Percentiles rank a stretch among this genome's conserved stretches.
Conservation (phyloP, 1,140 invertebrate genomes). For the Leptinotarsa defecta region DNA sequence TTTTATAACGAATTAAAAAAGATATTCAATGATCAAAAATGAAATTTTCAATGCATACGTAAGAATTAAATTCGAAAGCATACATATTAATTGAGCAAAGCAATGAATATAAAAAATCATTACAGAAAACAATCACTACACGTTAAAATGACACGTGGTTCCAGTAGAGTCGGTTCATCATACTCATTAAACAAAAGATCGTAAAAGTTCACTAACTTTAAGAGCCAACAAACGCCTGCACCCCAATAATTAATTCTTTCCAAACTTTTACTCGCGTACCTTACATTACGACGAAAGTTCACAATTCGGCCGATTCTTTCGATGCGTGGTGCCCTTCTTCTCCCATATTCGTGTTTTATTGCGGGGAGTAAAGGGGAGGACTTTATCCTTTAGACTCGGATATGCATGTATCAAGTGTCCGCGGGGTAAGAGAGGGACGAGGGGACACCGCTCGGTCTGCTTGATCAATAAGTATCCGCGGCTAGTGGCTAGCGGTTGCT, state of each 20-base stretch:
- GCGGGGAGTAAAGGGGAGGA: slow-evolving; percentile 9
- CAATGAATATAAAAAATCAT: no score
- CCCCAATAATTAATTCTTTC: background rate
- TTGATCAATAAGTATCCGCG: slow-evolving; percentile 59
- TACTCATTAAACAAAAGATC: no score
- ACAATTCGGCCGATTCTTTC: slow-evolving; percentile 17
- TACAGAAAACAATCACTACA: no score
- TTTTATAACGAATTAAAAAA: no score
- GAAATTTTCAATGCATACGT: no score
- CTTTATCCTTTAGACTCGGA: slow-evolving; percentile 46
- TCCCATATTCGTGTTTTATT: slow-evolving; percentile 9
- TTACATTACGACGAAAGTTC: background rate
- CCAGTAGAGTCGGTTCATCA: no score
- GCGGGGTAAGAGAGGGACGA: slow-evolving; percentile 26
- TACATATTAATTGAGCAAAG: no score
- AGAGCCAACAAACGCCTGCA: slow-evolving; percentile 1
- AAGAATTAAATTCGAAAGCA: no score
- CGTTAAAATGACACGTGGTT: no score
- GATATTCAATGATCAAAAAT: no score
- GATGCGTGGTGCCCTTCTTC: slow-evolving; percentile 12
- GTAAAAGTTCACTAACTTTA: background rate
- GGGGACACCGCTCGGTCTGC: slow-evolving; percentile 36
- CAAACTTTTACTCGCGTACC: background rate
- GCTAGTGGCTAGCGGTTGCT: slow-evolving; percentile 59
- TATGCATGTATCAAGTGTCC: slow-evolving; percentile 51